Evolutionary conservation across 2,113 vertebrate genomes (phyloP), one percentile per base, ranked within the genome.

Genomic region (Protobothrops flavoviridis): DNA sequence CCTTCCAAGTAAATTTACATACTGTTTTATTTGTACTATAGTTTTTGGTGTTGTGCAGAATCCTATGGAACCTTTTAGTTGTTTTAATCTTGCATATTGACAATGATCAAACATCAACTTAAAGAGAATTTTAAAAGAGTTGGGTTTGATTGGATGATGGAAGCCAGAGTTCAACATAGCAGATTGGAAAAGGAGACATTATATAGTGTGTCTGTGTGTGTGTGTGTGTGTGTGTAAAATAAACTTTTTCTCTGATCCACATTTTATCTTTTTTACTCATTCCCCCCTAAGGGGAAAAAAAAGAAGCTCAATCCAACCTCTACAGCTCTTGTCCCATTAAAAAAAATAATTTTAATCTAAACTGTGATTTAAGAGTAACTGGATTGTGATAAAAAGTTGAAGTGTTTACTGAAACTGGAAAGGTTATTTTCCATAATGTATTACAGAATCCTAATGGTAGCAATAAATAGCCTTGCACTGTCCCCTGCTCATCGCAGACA

Each of bases 281-380:
- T 8, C 69, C 21, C 20, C 10, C 69, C 6, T 15, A 39, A 17
- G 33, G 17, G 15, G 4, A 5, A 9, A 39, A 81, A 55, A 20
- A 81, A 39, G 2, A 69, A 69, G 29, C 15, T 43, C 17, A 20
- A 20, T 17, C n/a, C 69, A 39, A 81, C 33, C 17, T 39, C 69
- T 17, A 20, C 17, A 43, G 17, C 6, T 21, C 33, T 81, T 21
- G 33, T 92, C 94, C 94, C 88, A 64, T 90, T 15, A 43, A 7
- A 5, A 15, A 87, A 85, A 90, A 94, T 95, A 86, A 13, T 57
- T 92, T 17, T 59, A 94, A 86, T 86, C 21, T 92, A 90, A 94
- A 57, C 4, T 0, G 91, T 89, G 21, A 85, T 92, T 95, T 91
- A 93, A 93, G 81, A 96, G 91, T 94, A 95, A 95, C 52, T 92